Evolutionary conservation across 2,113 vertebrate species (phyloP).

Genomic region (Gila orcuttii): DNA sequence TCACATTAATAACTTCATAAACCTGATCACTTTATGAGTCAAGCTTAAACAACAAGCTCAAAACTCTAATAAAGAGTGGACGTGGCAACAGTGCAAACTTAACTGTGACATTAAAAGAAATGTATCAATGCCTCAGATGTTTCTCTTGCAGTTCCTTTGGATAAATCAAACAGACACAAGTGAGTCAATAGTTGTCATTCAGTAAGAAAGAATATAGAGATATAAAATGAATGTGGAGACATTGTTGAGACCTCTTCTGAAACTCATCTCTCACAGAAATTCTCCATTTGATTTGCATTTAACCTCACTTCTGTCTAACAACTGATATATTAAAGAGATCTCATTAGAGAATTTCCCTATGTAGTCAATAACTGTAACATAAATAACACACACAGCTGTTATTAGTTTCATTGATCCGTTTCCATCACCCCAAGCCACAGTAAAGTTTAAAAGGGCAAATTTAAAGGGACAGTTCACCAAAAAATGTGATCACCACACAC

Average conservation of each 20-base stretch:
- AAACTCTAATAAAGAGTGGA: too few species aligned
- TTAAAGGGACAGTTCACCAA: not conserved
- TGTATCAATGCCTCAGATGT: not conserved
- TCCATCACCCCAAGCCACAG: not conserved
- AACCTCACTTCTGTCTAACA: not conserved
- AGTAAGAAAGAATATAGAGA: not conserved
- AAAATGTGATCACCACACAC: too few species aligned
- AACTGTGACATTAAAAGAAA: too few species aligned
- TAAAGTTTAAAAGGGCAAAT: not conserved
- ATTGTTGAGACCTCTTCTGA: not conserved
- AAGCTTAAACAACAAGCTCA: too few species aligned
- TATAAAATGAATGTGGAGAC: not conserved
- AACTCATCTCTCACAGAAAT: not conserved
- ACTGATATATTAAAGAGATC: not conserved
- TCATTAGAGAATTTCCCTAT: not conserved
- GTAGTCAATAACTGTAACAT: not conserved
- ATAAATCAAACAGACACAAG: not conserved
- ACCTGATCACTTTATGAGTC: too few species aligned
- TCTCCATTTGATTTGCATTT: not conserved
- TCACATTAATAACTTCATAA: too few species aligned
- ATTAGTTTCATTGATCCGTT: conserved; percentile 1
- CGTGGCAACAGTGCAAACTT: too few species aligned
- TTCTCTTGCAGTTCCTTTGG: not conserved
- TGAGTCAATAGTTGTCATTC: not conserved
- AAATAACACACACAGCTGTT: conserved; percentile 7